phyloP scores from a whole-genome alignment of 2,797 vertebrate species.

The Toxotes lorentzi region DNA sequence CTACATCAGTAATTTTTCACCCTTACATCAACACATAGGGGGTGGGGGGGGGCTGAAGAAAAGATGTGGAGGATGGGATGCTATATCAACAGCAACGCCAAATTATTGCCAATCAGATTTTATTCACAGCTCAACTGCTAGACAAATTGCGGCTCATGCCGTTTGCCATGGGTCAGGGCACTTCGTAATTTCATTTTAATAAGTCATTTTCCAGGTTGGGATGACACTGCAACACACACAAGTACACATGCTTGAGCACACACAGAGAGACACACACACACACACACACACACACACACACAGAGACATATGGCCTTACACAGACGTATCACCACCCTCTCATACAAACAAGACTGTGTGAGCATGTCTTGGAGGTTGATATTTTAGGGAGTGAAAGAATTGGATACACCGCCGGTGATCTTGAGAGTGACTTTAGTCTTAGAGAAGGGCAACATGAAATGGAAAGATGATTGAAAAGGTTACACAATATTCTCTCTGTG shows the following conservation, averaged over 20 bases:
- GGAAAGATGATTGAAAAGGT: constrained; percentile 58
- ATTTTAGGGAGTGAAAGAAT: constrained; percentile 76
- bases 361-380: constrained; percentile 67
- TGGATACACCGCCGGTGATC: constrained; percentile 64
- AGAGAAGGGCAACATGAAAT: constrained; percentile 58
- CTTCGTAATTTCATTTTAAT: constrained; percentile 94
- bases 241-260: constrained; percentile 60
- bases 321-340: constrained; percentile 49
- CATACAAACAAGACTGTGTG: constrained; percentile 71
- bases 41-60: constrained; percentile 47
- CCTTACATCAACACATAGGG: constrained; percentile 76
- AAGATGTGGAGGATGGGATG: constrained; percentile 67
- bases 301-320: constrained; percentile 47
- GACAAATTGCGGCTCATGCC: constrained; percentile 92
- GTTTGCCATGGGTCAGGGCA: constrained; percentile 92
- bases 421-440: constrained; percentile 65
- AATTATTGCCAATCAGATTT: constrained; percentile 94
- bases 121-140: constrained; percentile 93
- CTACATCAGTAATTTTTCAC: constrained; percentile 82
- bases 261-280: constrained; percentile 70
- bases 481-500: constrained; percentile 12
- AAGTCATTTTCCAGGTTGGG: constrained; percentile 88
- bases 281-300: constrained; percentile 73
- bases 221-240: constrained; percentile 70
- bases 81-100: constrained; percentile 87